phyloP scores from a whole-genome alignment of 2,797 vertebrate species.

The Characodon lateralis region DNA sequence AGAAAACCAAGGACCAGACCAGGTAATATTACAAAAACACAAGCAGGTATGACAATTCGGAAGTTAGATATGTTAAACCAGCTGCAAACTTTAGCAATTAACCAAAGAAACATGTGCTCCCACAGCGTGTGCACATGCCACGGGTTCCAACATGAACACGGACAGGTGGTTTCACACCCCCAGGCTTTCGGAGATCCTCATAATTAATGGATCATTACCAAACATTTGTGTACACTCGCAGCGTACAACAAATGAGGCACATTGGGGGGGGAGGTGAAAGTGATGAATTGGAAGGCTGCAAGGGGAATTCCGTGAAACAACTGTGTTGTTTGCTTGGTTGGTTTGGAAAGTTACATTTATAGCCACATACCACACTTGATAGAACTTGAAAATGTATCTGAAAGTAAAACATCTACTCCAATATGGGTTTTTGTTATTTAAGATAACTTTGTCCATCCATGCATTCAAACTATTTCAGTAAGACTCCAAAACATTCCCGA shows the following conservation, averaged over 20 bases:
- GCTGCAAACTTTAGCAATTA: constrained; percentile 21
- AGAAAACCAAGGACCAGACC: too few relatives aligned
- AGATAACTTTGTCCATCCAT: neutral
- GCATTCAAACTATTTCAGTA: neutral
- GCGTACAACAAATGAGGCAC: constrained; percentile 52
- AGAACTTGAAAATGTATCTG: neutral
- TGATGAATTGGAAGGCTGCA: constrained; percentile 46
- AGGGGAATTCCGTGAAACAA: neutral
- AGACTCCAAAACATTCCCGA: neutral
- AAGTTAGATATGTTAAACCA: constrained; percentile 30
- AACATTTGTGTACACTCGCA: constrained; percentile 29
- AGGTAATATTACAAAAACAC: too few relatives aligned
- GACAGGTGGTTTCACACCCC: constrained; percentile 57
- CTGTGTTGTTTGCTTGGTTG: neutral
- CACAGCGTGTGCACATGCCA: constrained; percentile 50
- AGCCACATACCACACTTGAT: neutral
- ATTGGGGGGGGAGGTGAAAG: constrained; percentile 42
- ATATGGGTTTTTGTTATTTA: neutral
- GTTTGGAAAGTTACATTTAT: constrained; percentile 3
- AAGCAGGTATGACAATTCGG: constrained; percentile 3
- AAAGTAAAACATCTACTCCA: neutral
- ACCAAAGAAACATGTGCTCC: constrained; percentile 22
- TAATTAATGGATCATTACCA: constrained; percentile 68
- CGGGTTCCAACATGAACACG: constrained; percentile 25
- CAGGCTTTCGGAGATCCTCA: constrained; percentile 37